Percentiles rank a stretch among this genome's conserved stretches.
phyloP scores from a whole-genome alignment of 2,113 vertebrate species.

The Pica pica region DNA sequence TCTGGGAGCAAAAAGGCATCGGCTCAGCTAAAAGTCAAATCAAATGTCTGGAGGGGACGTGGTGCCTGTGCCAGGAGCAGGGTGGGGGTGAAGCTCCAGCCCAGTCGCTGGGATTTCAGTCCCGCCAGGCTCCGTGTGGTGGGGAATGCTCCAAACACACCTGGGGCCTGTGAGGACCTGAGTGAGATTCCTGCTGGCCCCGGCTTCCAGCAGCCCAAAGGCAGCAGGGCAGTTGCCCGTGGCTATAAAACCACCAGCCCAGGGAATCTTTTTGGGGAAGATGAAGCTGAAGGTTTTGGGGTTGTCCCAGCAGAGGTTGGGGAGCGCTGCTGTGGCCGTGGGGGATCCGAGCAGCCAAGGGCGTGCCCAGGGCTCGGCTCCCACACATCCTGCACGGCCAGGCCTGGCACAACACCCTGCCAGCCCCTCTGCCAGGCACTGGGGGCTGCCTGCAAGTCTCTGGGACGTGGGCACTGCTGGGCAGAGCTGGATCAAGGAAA shows the following conservation, averaged over 20 bases:
- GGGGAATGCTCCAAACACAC: not conserved
- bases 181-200: not conserved
- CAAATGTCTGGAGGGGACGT: not conserved
- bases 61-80: not conserved
- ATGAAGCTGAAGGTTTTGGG: not conserved
- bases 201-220: not conserved
- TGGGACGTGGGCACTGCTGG: not conserved
- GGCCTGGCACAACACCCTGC: not conserved
- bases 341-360: not conserved
- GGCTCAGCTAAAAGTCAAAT: not conserved
- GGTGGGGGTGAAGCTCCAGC: not conserved
- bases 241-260: not conserved
- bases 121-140: not conserved
- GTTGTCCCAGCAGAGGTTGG: not conserved
- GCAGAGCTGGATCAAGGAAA: not conserved
- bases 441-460: not conserved
- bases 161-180: not conserved
- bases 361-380: not conserved
- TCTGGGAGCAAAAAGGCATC: not conserved
- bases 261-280: not conserved
- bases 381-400: not conserved
- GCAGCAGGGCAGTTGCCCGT: not conserved
- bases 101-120: not conserved
- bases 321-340: fast-evolving
- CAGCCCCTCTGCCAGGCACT: not conserved